phyloP scores from a whole-genome alignment of 2,888 invertebrate species.

The Tetanocera ferruginea region DNA sequence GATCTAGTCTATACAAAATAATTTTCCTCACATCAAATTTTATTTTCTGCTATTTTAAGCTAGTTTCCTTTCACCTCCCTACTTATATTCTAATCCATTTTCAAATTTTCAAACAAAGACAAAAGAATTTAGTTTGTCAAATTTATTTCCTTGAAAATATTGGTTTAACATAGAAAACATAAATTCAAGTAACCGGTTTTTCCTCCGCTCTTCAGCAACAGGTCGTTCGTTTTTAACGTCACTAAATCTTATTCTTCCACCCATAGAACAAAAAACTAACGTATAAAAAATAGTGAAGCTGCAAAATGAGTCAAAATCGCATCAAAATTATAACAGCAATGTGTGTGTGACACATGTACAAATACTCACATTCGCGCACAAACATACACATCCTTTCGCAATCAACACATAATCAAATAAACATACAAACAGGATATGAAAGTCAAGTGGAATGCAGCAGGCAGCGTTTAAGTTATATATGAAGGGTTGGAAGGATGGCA shows the following conservation, averaged over 20 bases:
- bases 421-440: constrained; percentile 44
- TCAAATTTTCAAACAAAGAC: too few relatives aligned
- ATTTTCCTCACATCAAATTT: too few relatives aligned
- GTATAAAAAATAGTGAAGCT: not conserved
- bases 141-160: too few relatives aligned
- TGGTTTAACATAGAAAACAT: too few relatives aligned
- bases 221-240: too few relatives aligned
- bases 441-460: constrained; percentile 37
- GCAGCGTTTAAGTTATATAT: not conserved
- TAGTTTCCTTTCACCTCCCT: too few relatives aligned
- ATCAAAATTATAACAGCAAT: constrained; percentile 15
- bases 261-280: not conserved
- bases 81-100: too few relatives aligned
- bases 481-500: too few relatives aligned
- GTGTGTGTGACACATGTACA: not conserved
- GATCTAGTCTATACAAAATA: too few relatives aligned
- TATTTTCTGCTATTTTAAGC: too few relatives aligned
- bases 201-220: too few relatives aligned
- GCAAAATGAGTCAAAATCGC: constrained; percentile 8
- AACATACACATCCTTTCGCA: not conserved
- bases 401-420: constrained; percentile 43
- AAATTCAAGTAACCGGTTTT: not conserved
- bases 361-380: not conserved
- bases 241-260: not conserved
- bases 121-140: too few relatives aligned